Evolutionary conservation across 2,113 vertebrate genomes (phyloP), one percentile per base, ranked within the genome.

Genomic region (Daubentonia madagascariensis): DNA sequence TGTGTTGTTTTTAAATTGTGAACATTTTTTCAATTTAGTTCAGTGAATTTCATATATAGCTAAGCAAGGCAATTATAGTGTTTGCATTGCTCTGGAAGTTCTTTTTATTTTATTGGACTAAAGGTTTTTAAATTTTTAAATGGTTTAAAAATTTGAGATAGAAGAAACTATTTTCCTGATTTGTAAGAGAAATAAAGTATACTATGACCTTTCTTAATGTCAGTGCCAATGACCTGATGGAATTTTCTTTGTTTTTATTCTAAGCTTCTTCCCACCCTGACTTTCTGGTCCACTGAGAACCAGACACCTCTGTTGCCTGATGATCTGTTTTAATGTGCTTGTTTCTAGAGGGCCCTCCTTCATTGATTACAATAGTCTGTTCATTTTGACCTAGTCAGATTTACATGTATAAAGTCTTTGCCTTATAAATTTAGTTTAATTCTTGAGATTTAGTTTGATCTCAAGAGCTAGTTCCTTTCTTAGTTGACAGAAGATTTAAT

Each of bases 221-320:
- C 48, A 78, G 18, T 86, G 57, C 52, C 65, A 83, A 0, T 52
- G 67, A 73, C 28, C n/a, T 54, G 37, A 78, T 40, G 79, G 54
- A 52, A 76, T 59, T 61, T 85, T 86, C 50, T 94, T 86, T 94
- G 75, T 63, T 94, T 94, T 87, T 61, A 50, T 85, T 73, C 18
- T 30, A 72, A 73, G 30, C 75, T 28, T 68, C 13, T 87, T 54
- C 50, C 50, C 10, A 80, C 8, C 8, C 28, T 84, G 45, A 78
- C 54, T 87, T 92, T 80, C 35, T 92, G 35, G 18, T 91, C 35
- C 85, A 16, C 37, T 11, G 92, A 90, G 61, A 91, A 67, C n/a
- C 32, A 57, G 45, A 73, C 20, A 37, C 43, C 35, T 72, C 32
- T 75, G 16, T 9, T 18, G 1, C 54, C 75, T 76, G 59, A 28